A percentile compares a stretch with the other conserved stretches of the same genome.
Conservation (phyloP, 23 tunicate species). For the Phallusia fumigata region DNA sequence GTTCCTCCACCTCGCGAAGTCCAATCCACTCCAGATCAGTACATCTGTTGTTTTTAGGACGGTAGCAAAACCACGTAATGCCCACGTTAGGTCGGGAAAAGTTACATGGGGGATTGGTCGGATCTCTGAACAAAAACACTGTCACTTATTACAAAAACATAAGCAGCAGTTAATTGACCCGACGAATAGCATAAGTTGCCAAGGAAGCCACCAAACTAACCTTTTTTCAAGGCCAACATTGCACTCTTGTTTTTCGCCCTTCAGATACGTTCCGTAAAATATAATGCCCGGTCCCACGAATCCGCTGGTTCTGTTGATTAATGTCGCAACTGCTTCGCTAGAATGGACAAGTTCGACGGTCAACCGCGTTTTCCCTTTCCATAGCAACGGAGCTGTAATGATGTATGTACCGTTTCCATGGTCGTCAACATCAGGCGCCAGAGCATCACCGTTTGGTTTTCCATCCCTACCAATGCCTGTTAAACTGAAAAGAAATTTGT, state of each 20-base stretch:
- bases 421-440: neutral
- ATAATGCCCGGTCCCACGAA: neutral
- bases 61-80: constrained; percentile 14
- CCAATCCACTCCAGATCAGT: neutral
- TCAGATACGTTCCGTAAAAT: neutral
- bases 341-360: constrained; percentile 5
- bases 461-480: neutral
- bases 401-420: neutral
- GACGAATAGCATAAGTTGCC: neutral
- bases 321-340: neutral
- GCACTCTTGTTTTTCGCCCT: neutral
- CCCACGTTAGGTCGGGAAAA: neutral
- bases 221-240: neutral
- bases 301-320: neutral
- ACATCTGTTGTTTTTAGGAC: neutral
- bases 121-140: neutral
- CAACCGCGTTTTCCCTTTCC: neutral
- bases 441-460: neutral
- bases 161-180: neutral
- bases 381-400: constrained; percentile 19
- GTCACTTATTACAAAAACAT: no score
- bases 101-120: neutral
- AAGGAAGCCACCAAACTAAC: neutral
- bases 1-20: neutral
- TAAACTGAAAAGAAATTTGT: neutral